Evolutionary conservation across 1,140 invertebrate species (phyloP), one percentile per base, ranked within the genome.

Genomic region (Drosophila pachea): DNA sequence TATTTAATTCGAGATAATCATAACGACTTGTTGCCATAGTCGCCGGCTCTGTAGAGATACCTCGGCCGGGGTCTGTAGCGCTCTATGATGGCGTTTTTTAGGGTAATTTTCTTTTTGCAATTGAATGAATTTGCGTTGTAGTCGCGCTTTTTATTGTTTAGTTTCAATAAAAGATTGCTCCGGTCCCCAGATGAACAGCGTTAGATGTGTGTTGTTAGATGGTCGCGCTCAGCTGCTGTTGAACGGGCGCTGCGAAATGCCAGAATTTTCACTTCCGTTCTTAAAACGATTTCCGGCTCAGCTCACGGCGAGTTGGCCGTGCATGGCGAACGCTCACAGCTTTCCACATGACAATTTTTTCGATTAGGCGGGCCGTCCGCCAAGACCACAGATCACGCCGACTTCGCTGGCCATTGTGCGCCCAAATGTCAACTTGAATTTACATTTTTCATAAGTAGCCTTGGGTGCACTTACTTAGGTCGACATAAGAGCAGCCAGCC

Each of bases 391-490:
- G n/a, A n/a, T n/a, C n/a, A n/a, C n/a, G n/a, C n/a, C n/a, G n/a
- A n/a, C n/a, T n/a, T n/a, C n/a, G n/a, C n/a, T 9, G 32, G 6
- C 7, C 63, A 75, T 75, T 81, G 71, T 81, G 55, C 71, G 68
- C 74, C 77, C 74, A 73, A 78, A 86, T 87, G 86, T 88, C 86
- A 88, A 86, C 86, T 88, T 87, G 74, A 87, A 88, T 88, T 88
- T 88, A 53, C 77, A 88, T 88, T 88, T 87, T 86, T 73, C 75
- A 88, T 88, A 88, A 88, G 86, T 88, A 88, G 86, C 86, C 86
- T 82, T 78, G 74, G 86, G 84, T 87, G 84, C 86, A 87, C 86
- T 88, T 88, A 88, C 86, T 88, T 88, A 88, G 73, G 79, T 81
- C 68, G 58, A 69, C 77, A 86, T 79, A 81, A 86, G 73, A 86